Evolutionary conservation across 2,113 vertebrate species (phyloP).

Genomic region (Eurypyga helias): DNA sequence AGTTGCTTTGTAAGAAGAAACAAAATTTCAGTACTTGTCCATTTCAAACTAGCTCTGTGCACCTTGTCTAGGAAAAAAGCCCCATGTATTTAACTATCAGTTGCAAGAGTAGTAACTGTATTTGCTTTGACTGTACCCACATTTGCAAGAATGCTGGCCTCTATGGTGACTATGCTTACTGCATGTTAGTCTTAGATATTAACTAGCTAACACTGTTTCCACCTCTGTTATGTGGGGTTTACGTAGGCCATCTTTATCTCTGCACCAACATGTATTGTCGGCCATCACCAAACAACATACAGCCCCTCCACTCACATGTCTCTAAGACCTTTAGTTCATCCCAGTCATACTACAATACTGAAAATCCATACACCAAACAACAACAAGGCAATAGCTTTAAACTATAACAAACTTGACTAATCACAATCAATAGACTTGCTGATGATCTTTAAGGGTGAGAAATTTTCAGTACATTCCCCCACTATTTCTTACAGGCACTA

Average conservation of each 20-base stretch:
- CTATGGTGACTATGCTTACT: neutral
- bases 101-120: no score
- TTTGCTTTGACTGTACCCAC: neutral
- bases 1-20: neutral
- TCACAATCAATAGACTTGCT: neutral
- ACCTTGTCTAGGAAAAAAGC: neutral
- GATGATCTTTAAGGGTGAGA: neutral
- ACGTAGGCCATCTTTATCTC: neutral
- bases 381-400: neutral
- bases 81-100: no score
- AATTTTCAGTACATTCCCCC: neutral
- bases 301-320: neutral
- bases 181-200: neutral
- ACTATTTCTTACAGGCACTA: neutral
- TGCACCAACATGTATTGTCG: neutral
- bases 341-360: neutral
- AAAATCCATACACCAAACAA: neutral
- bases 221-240: neutral
- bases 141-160: neutral
- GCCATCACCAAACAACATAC: rapidly evolving
- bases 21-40: neutral
- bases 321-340: neutral
- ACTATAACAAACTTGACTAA: neutral
- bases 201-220: neutral
- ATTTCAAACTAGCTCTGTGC: neutral